A percentile compares a stretch with the other conserved stretches of the same genome.
These are phyloP conservation scores for Erethizon dorsatum DNA, from an alignment of 2,797 vertebrate genomes.

Conservation along the genomic window DNA sequence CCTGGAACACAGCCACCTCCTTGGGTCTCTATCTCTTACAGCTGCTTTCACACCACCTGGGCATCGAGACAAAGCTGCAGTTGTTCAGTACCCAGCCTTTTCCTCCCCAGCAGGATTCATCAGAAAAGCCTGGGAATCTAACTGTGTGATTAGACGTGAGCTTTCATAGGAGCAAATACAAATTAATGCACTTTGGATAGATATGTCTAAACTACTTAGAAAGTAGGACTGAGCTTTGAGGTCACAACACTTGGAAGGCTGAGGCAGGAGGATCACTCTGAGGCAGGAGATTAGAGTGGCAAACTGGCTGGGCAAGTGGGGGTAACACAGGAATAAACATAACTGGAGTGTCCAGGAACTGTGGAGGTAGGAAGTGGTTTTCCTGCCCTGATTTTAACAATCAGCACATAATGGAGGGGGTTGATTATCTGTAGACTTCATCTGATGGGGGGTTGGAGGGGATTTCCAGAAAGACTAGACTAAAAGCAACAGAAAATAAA, in stretches of 20 bases:
- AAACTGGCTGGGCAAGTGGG: background rate
- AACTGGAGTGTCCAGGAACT: background rate
- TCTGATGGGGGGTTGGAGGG: background rate
- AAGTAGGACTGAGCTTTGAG: constrained; percentile 39
- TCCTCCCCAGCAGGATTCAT: background rate
- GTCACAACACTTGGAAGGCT: background rate
- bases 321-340: background rate
- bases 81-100: constrained; percentile 32
- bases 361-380: background rate
- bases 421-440: background rate
- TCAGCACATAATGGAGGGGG: background rate
- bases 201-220: constrained; percentile 69
- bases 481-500: constrained; percentile 50
- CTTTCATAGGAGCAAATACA: constrained; percentile 25
- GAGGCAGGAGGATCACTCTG: background rate
- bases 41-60: background rate
- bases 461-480: constrained; percentile 33
- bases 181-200: constrained; percentile 63
- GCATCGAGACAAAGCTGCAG: background rate
- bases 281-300: background rate
- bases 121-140: constrained; percentile 41
- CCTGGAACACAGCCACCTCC: background rate
- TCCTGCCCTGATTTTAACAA: constrained; percentile 28
- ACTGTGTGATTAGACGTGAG: constrained; percentile 27
- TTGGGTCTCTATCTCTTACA: background rate